Base-by-base conservation (phyloP, 2,797 vertebrate genomes). In the Gymnocypris eckloni region DNA sequence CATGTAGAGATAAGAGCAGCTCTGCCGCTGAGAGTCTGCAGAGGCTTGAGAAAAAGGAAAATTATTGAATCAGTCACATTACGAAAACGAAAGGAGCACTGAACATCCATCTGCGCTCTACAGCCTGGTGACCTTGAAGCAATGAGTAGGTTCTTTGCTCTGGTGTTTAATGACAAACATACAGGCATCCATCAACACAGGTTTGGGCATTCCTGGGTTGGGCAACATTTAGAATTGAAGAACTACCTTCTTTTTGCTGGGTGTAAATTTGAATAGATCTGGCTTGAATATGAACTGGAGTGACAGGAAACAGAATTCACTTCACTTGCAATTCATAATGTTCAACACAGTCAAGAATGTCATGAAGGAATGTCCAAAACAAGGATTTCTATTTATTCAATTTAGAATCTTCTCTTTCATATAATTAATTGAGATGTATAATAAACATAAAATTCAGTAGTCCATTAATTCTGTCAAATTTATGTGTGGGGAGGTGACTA, bases 111-210 rank as follows among this genome's bases (percentile, higher is more conserved):
- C 93, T 94, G 93, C 91, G 92, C 87, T 81, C 86, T 86, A 89
- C 88, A 48, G 89, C 67, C 28, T 80, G 87, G 88, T 94, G 93
- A 95, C 94, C 95, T 95, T 94, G 92, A 94, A 91, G 93, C 91
- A 90, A 90, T 89, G 89, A 78, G 89, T 86, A 90, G 80, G 50
- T 91, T 69, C 25, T 86, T 82, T 84, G 66, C 59, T 82, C 41
- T 7, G 6, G 13, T 81, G 80, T 59, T 33, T 69, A 50, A 39
- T 73, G 73, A 81, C 56, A 85, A 56, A 82, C 41, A 75, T 56
- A 91, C 90, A 59, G 79, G n/a, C 61, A 86, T 82, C 61, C 39
- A 48, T 86, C 72, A 82, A 66, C 20, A 43, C 15, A 12, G 22
- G 54, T 22, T 75, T 54, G 12, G 75, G 56, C 28, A 37, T 64